Percentiles rank a stretch among this genome's conserved stretches.
Conservation (phyloP, 2,888 invertebrate genomes). For the Euzophera pinguis region DNA sequence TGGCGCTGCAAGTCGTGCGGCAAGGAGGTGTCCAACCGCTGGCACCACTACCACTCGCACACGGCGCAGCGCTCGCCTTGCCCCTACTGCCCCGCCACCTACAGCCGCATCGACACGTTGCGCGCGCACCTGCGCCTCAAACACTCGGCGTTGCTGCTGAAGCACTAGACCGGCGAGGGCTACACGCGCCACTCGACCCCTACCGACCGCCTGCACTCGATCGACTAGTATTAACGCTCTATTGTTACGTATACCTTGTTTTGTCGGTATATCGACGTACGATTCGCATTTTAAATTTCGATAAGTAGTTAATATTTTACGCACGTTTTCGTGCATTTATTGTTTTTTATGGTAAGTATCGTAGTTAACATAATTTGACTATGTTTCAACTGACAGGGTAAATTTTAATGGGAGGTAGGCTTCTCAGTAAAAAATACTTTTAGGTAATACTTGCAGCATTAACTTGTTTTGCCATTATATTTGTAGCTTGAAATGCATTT, state of each 20-base stretch:
- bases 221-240: conserved; percentile 12
- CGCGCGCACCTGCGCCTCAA: conserved; percentile 90
- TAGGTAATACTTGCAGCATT: conserved; percentile 17
- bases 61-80: conserved; percentile 89
- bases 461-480: conserved; percentile 12
- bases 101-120: conserved; percentile 92
- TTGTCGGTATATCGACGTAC: conserved; percentile 43
- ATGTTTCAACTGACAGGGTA: conserved; percentile 73
- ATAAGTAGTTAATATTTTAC: conserved; percentile 33
- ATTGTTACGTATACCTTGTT: conserved; percentile 32
- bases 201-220: conserved; percentile 22
- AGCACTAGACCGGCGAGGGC: conserved; percentile 46
- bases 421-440: conserved; percentile 33
- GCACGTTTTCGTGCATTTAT: conserved; percentile 68
- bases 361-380: conserved; percentile 40
- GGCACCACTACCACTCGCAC: conserved; percentile 93
- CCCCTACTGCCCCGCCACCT: conserved; percentile 91
- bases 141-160: conserved; percentile 79
- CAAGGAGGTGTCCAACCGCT: conserved; percentile 92
- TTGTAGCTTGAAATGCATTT: conserved; percentile 8
- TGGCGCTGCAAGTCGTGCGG: conserved; percentile 91
- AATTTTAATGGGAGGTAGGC: conserved; percentile 45
- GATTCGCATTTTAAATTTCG: conserved; percentile 41
- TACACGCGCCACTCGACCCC: conserved; percentile 17
- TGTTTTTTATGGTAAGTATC: conserved; percentile 57